These are phyloP conservation scores for Camponotus fellah DNA, from an alignment of 2,888 invertebrate species.

Conservation along the genomic window DNA sequence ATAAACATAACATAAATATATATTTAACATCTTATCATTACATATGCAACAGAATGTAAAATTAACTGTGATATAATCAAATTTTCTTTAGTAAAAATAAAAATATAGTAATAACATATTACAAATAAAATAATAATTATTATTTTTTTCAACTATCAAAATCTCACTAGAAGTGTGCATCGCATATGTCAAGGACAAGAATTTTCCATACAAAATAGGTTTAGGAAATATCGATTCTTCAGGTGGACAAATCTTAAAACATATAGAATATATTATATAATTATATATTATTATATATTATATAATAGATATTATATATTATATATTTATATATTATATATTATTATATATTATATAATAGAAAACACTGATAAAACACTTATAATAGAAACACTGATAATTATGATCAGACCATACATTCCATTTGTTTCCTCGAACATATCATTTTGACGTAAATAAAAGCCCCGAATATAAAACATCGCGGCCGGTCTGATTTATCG, in stretches of 20 bases:
- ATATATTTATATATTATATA: too few species aligned
- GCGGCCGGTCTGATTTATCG: conserved; percentile 39
- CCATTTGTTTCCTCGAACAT: not conserved
- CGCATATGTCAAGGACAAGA: not conserved
- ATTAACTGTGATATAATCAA: not conserved
- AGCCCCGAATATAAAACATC: not conserved
- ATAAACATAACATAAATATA: not conserved
- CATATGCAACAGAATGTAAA: not conserved
- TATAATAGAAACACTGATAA: too few species aligned
- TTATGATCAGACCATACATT: conserved; percentile 3
- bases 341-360: too few species aligned
- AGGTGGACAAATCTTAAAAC: not conserved
- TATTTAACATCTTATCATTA: not conserved
- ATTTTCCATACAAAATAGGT: not conserved
- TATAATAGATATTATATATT: too few species aligned
- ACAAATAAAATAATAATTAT: not conserved
- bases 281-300: too few species aligned
- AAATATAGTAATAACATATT: not conserved
- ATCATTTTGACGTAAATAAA: not conserved
- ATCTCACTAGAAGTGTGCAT: too few species aligned
- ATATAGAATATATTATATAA: not conserved
- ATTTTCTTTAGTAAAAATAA: not conserved
- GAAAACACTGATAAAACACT: too few species aligned
- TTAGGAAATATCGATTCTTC: not conserved
- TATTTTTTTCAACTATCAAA: too few species aligned